Evolutionary conservation across 2,888 invertebrate species (phyloP).

Genomic region (Micoletzkya japonica): DNA sequence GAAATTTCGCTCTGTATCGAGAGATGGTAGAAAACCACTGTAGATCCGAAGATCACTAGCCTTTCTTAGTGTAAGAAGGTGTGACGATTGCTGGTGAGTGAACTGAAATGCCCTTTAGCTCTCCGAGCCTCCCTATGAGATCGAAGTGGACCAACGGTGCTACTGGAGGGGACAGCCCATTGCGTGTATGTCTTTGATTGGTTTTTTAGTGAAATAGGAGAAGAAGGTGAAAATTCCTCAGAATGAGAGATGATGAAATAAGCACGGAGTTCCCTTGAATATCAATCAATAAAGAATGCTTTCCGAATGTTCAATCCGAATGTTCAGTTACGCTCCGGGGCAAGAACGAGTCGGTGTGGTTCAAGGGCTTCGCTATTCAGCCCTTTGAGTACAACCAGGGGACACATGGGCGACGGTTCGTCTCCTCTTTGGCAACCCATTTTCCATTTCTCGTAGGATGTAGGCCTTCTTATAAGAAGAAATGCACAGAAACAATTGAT

Average conservation of each 20-base stretch:
- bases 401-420: slow-evolving; percentile 47
- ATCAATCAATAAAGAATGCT: neutral
- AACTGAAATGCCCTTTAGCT: slow-evolving; percentile 34
- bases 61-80: no score
- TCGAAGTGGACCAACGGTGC: slow-evolving; percentile 56
- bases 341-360: slow-evolving; percentile 52
- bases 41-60: no score
- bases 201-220: neutral
- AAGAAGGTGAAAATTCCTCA: neutral
- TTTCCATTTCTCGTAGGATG: neutral
- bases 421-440: neutral
- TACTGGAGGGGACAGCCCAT: slow-evolving; percentile 60
- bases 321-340: slow-evolving; percentile 57
- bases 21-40: no score
- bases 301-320: neutral
- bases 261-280: neutral
- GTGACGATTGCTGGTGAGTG: neutral
- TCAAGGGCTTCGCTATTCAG: slow-evolving; percentile 62
- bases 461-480: neutral
- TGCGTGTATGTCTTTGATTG: slow-evolving; percentile 42
- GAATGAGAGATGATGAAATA: neutral
- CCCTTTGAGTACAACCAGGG: slow-evolving; percentile 57
- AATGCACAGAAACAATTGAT: neutral
- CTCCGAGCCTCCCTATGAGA: slow-evolving; percentile 54
- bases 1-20: neutral